Evolutionary conservation across 1,140 invertebrate genomes (phyloP).

Genomic region (Scaptomyza hsui): DNA sequence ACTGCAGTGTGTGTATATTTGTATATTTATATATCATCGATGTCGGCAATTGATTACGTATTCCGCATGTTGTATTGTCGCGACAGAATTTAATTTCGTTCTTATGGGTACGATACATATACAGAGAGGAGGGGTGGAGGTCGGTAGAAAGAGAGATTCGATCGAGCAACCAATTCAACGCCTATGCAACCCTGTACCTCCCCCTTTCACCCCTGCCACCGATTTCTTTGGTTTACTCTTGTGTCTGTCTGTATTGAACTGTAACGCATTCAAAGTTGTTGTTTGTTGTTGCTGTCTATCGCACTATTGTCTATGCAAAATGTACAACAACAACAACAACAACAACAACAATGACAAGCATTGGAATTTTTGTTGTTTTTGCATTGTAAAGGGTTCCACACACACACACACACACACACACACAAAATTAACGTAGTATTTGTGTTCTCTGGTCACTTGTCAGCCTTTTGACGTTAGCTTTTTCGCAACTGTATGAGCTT

Average conservation of each 20-base stretch:
- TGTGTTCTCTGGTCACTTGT: conserved; percentile 68
- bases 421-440: conserved; percentile 57
- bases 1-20: conserved; percentile 9
- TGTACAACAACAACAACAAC: conserved; percentile 17
- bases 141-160: conserved; percentile 42
- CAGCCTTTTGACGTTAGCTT: conserved; percentile 43
- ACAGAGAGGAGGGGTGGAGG: not conserved
- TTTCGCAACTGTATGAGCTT: conserved; percentile 11
- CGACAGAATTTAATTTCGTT: conserved; percentile 81
- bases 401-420: too few species aligned
- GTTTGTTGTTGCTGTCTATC: conserved; percentile 18
- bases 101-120: conserved; percentile 53
- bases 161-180: conserved; percentile 55
- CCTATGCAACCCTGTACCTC: conserved; percentile 7
- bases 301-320: conserved; percentile 69
- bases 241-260: conserved; percentile 60
- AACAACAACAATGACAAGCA: too few species aligned
- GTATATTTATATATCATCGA: conserved; percentile 37
- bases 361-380: conserved; percentile 42
- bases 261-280: conserved; percentile 69
- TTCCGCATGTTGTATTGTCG: conserved; percentile 74
- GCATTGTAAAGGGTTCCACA: conserved; percentile 22
- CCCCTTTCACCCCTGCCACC: too few species aligned
- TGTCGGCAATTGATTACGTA: conserved; percentile 77
- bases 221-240: too few species aligned